A percentile compares a stretch with the other conserved stretches of the same genome.
phyloP scores from a whole-genome alignment of 1,140 invertebrate genomes.

The Pollicipes pollicipes region DNA sequence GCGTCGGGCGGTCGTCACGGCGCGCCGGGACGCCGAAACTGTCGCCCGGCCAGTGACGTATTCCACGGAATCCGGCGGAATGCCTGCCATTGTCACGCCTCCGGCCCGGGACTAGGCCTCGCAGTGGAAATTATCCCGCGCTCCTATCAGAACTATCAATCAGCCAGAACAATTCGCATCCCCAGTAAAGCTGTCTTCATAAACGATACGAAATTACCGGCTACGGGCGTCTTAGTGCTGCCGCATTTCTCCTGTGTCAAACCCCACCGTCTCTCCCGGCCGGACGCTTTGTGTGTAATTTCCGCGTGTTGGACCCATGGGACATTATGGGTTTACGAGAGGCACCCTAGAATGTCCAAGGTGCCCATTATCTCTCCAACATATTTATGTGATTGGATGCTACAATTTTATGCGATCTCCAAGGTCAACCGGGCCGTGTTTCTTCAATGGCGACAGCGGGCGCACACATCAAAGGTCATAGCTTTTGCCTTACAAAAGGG shows the following conservation, averaged over 20 bases:
- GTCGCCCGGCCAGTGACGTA: too few relatives aligned
- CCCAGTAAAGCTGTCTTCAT: background rate
- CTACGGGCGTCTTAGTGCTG: background rate
- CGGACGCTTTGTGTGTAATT: background rate
- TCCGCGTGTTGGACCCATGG: background rate
- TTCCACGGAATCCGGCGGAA: background rate
- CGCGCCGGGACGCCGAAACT: too few relatives aligned
- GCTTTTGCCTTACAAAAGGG: too few relatives aligned
- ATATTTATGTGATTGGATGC: background rate
- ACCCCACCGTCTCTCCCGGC: background rate
- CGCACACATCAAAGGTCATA: background rate
- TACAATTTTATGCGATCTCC: background rate
- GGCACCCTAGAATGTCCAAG: background rate
- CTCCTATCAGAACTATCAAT: background rate
- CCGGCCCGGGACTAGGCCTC: too few relatives aligned
- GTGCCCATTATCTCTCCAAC: background rate
- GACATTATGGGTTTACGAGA: background rate
- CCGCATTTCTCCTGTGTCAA: background rate
- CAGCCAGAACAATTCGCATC: background rate
- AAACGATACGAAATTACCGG: slow-evolving; percentile 1
- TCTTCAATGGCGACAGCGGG: background rate
- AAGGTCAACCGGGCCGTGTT: background rate
- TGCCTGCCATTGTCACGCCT: background rate
- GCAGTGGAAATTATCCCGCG: background rate
- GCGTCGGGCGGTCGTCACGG: too few relatives aligned